phyloP scores from a whole-genome alignment of 2,113 vertebrate species.

The Barbus barbus region DNA sequence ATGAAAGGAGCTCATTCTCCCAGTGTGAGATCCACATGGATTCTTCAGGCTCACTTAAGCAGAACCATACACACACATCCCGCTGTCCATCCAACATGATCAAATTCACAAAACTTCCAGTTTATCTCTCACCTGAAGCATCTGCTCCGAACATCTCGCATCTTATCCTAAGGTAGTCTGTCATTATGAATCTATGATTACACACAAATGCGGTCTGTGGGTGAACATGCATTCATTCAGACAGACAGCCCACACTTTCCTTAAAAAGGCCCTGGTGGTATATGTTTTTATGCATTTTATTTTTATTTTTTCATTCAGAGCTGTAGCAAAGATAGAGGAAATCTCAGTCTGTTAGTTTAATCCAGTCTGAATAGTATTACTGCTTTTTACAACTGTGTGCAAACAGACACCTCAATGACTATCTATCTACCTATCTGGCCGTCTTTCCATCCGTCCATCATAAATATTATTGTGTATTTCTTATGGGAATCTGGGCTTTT shows the following conservation, averaged over 20 bases:
- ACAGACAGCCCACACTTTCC: neutral
- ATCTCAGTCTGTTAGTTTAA: neutral
- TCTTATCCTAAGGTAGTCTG: constrained; percentile 54
- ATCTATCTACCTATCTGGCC: too few species aligned
- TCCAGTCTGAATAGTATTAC: too few species aligned
- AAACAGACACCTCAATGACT: too few species aligned
- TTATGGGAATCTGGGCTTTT: neutral
- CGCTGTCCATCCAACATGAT: constrained; percentile 12
- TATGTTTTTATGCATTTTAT: too few species aligned
- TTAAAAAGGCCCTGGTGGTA: neutral
- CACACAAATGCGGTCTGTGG: constrained; percentile 49
- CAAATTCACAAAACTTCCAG: constrained; percentile 21
- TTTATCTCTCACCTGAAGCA: constrained; percentile 72
- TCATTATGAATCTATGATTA: constrained; percentile 67
- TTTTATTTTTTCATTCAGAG: neutral
- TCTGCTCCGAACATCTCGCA: constrained; percentile 53
- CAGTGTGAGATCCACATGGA: constrained; percentile 66
- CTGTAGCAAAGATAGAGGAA: neutral
- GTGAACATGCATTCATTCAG: constrained; percentile 38
- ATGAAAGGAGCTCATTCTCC: constrained; percentile 72
- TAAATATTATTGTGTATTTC: neutral
- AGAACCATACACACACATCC: constrained; percentile 63
- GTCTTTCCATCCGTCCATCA: neutral
- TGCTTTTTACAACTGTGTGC: too few species aligned
- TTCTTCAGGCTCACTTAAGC: constrained; percentile 78